Evolutionary conservation across 1,140 invertebrate genomes (phyloP), one percentile per base, ranked within the genome.

Genomic region (Holotrichia oblita): DNA sequence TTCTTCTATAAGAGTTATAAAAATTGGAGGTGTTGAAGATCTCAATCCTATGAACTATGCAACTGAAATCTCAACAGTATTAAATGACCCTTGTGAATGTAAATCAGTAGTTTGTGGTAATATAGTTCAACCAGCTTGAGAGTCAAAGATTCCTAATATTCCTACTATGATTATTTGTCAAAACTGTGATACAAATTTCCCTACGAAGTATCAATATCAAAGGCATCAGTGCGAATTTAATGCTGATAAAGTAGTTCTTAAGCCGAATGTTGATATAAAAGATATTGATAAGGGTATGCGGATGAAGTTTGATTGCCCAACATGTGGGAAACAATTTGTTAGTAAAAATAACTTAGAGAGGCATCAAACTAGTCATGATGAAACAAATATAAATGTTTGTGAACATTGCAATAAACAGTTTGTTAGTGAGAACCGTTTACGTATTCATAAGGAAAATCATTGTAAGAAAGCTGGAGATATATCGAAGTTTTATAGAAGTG

Each of bases 161-260:
- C 80, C 81, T 6, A 77, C 77, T 27, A 84, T 85, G 81, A 85
- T 84, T 69, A 76, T 81, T 42, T 87, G 86, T 76, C 85, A 87
- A 78, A 87, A 87, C 78, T 87, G 86, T 61, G 85, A 87, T 78
- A 85, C 82, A 0, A 84, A 85, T 80, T 87, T 86, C 78, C 83
- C 85, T 7, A 87, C 86, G 0, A 86, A 86, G 80, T 87, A 87
- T 80, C 86, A 87, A 73, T 87, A 85, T 79, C 86, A 87, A 73
- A 77, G 86, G 40, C 86, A 87, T 76, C 85, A 85, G 61, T 87
- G 86, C 74, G 84, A 87, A 78, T 86, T 86, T 77, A 86, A 86
- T 79, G 83, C 83, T 9, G 83, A 84, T 8, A 87, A 86, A 79
- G 82, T 85, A 9, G 78, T 85, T 20, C 80, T 85, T 17, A 86